Conservation (phyloP, 2,797 vertebrate species). For the Manis javanica region DNA sequence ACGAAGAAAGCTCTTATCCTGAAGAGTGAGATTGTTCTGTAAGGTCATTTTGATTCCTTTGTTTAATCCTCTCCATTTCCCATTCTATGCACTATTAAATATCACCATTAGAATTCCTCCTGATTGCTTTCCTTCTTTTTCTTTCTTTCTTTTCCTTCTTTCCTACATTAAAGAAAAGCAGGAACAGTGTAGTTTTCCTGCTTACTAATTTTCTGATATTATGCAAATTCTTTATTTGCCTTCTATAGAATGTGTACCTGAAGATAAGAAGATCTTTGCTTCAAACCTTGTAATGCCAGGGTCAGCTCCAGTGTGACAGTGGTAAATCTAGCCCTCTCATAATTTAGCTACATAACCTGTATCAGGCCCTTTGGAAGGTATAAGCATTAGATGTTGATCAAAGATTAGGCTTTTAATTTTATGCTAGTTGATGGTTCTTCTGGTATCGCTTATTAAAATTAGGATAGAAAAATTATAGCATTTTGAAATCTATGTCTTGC, state of each 20-base stretch:
- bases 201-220: constrained; percentile 22
- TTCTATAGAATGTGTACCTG: background rate
- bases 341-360: background rate
- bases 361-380: background rate
- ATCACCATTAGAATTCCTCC: background rate
- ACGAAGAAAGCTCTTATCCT: constrained; percentile 22
- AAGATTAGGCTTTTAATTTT: constrained; percentile 51
- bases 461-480: constrained; percentile 29
- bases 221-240: constrained; percentile 30
- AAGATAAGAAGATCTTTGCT: background rate
- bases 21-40: background rate
- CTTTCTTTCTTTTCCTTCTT: background rate
- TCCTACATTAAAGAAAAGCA: background rate
- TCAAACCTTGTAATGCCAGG: background rate
- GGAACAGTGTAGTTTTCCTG: background rate
- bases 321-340: background rate
- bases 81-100: background rate
- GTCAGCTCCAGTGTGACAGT: background rate
- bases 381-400: constrained; percentile 23
- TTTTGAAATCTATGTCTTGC: background rate
- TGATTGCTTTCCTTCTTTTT: background rate
- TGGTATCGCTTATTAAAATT: constrained; percentile 23
- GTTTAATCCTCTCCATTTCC: constrained; percentile 17
- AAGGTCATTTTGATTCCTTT: constrained; percentile 67
- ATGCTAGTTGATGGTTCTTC: background rate